These are phyloP conservation scores for Rugalucina vietnamica DNA, from an alignment of 2,888 invertebrate genomes.

Conservation along the genomic window DNA sequence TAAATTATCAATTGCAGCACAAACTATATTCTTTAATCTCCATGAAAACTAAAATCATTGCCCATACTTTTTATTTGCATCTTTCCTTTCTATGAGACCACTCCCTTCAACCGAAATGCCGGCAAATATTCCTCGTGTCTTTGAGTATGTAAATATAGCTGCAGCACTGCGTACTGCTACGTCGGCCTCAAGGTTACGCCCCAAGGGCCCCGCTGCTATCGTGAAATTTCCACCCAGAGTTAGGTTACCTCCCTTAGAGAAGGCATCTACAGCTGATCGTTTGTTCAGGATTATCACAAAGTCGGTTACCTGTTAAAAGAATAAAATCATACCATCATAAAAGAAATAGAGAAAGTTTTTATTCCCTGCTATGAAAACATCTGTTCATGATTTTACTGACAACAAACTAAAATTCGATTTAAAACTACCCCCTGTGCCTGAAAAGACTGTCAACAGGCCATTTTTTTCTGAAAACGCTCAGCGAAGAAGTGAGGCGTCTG, in stretches of 20 bases:
- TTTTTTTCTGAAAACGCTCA: too few relatives aligned
- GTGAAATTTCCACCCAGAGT: slow-evolving; percentile 82
- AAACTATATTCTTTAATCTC: too few relatives aligned
- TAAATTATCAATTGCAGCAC: too few relatives aligned
- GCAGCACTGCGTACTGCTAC: slow-evolving; percentile 79
- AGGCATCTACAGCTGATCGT: slow-evolving; percentile 79
- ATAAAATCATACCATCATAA: not conserved
- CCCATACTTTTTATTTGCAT: slow-evolving; percentile 82
- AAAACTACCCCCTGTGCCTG: too few relatives aligned
- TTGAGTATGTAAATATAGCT: slow-evolving; percentile 82
- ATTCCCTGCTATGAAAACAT: too few relatives aligned
- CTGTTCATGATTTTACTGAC: too few relatives aligned
- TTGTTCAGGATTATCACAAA: slow-evolving; percentile 82
- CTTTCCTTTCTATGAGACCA: slow-evolving; percentile 81
- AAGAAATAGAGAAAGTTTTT: too few relatives aligned
- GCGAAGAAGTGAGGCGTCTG: too few relatives aligned
- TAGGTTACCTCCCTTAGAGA: slow-evolving; percentile 82
- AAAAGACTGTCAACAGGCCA: too few relatives aligned
- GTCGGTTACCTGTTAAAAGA: slow-evolving; percentile 77
- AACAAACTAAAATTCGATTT: too few relatives aligned
- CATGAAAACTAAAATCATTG: not conserved
- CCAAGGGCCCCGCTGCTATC: slow-evolving; percentile 82
- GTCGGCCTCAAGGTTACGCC: slow-evolving; percentile 79
- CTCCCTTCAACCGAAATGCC: slow-evolving; percentile 83
- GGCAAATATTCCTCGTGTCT: slow-evolving; percentile 81